Evolutionary conservation across 2,888 invertebrate species (phyloP).

Genomic region (Nemapogon koenigi): DNA sequence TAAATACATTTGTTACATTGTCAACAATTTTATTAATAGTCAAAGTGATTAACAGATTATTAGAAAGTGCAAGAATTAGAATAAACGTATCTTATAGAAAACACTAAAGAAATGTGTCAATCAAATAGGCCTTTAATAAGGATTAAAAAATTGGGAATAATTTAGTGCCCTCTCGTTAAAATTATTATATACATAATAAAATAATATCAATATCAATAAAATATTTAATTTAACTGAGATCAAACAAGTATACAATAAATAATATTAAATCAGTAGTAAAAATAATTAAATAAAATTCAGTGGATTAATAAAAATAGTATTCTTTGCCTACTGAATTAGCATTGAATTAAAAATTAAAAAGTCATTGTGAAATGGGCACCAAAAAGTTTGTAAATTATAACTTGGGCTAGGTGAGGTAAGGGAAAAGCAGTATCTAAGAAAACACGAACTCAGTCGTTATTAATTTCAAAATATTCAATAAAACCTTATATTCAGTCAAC

Average conservation of each 20-base stretch:
- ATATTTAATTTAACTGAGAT: neutral
- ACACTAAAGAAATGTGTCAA: neutral
- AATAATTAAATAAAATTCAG: neutral
- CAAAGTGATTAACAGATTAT: too few relatives aligned
- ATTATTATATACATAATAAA: neutral
- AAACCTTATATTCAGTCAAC: too few relatives aligned
- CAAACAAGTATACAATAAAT: neutral
- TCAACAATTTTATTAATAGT: conserved; percentile 2
- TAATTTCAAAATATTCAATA: neutral
- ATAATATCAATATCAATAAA: neutral
- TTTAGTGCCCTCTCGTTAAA: neutral
- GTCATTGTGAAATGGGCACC: neutral
- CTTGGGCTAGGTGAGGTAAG: too few relatives aligned
- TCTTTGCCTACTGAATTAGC: conserved; percentile 7
- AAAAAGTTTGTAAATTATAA: neutral
- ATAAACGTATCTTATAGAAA: too few relatives aligned
- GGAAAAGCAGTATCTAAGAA: too few relatives aligned
- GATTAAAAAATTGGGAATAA: neutral
- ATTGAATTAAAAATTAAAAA: neutral
- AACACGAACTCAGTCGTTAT: neutral
- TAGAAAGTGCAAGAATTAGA: too few relatives aligned
- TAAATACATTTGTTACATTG: conserved; percentile 12
- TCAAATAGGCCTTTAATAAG: neutral
- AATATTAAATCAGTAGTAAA: neutral
- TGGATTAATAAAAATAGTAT: neutral